Percentiles rank a stretch among this genome's conserved stretches.
phyloP scores from a whole-genome alignment of 2,113 vertebrate species.

The Cyanoderma ruficeps region DNA sequence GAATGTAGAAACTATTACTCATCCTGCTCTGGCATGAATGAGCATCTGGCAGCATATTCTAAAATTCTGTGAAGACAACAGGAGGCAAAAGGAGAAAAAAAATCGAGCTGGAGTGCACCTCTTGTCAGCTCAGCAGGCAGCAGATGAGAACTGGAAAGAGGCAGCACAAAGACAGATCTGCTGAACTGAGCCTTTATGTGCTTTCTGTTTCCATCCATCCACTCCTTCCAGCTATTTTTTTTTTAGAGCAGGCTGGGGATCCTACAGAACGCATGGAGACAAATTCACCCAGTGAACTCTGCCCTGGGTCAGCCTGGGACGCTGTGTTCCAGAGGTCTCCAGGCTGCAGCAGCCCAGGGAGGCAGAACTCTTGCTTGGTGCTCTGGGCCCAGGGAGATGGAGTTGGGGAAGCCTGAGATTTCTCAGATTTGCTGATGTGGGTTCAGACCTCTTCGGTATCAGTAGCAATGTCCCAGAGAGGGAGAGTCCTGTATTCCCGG shows the following conservation, averaged over 20 bases:
- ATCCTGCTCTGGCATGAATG: constrained; percentile 57
- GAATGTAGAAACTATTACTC: constrained; percentile 59
- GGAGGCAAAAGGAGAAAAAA: constrained; percentile 33
- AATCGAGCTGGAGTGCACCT: not conserved
- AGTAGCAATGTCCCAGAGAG: not conserved
- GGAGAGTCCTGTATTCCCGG: constrained; percentile 9
- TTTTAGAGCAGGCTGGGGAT: not conserved
- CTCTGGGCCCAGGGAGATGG: constrained; percentile 1
- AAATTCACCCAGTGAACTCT: not conserved
- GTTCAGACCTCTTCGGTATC: not conserved
- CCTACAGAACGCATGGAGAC: not conserved
- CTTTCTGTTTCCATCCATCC: not conserved
- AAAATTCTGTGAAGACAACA: constrained; percentile 57
- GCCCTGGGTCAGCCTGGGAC: not conserved
- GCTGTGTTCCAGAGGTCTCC: not conserved
- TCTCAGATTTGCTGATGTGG: not conserved
- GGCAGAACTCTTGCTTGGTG: not conserved
- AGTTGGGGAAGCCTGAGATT: not conserved
- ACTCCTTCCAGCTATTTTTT: not conserved
- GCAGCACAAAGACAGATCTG: not conserved
- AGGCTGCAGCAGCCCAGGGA: not conserved
- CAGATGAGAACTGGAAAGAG: not conserved
- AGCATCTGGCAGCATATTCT: constrained; percentile 57
- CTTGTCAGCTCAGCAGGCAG: constrained; percentile 39
- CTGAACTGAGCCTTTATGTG: not conserved